These are phyloP conservation scores for Sporophila hypoxantha DNA, from an alignment of 2,113 vertebrate species.

Conservation along the genomic window DNA sequence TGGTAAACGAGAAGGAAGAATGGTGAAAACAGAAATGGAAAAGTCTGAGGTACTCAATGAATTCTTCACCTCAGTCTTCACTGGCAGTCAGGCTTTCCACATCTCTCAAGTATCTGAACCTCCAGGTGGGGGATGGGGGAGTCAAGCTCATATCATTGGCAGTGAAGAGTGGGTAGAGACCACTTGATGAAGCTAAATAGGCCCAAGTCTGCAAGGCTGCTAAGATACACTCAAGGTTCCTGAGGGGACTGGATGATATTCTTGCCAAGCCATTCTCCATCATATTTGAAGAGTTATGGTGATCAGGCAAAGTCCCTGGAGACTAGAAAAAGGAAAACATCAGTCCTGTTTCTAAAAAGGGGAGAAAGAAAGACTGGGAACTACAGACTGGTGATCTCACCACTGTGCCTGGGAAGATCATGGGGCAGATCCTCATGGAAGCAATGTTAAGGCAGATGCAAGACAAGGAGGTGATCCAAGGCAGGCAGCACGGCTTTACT, in stretches of 20 bases:
- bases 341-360: background rate
- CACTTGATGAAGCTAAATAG: background rate
- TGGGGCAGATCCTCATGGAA: background rate
- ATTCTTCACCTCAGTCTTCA: background rate
- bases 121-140: background rate
- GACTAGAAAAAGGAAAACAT: background rate
- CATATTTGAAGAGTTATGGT: background rate
- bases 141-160: background rate
- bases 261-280: background rate
- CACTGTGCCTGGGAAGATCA: background rate
- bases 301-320: background rate
- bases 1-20: background rate
- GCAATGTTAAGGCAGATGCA: background rate
- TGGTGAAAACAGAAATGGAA: background rate
- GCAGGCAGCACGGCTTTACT: fast-evolving
- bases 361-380: background rate
- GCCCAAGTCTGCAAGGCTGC: background rate
- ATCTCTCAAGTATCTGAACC: background rate
- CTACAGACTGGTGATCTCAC: background rate
- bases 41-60: background rate
- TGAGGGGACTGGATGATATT: background rate
- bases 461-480: background rate
- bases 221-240: background rate
- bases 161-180: background rate
- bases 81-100: background rate